Conservation (phyloP, 1,140 invertebrate genomes). For the Calliopsis andreniformis region DNA sequence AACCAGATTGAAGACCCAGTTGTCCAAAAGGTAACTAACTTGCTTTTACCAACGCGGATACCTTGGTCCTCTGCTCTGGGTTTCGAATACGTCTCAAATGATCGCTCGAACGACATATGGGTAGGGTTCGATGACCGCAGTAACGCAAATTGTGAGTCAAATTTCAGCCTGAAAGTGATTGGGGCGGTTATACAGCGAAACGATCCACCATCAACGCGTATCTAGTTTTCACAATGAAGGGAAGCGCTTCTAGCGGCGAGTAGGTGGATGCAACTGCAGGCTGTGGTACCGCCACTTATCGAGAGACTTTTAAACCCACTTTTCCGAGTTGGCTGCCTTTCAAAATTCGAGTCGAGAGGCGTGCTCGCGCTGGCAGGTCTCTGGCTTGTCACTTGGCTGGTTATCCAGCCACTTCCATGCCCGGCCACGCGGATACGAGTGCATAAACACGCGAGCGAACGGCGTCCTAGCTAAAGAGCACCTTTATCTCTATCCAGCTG, state of each 20-base stretch:
- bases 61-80: background rate
- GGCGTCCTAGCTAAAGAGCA: slow-evolving; percentile 80
- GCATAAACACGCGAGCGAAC: slow-evolving; percentile 81
- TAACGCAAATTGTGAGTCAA: background rate
- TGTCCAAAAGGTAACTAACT: slow-evolving; percentile 4
- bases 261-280: slow-evolving; percentile 44
- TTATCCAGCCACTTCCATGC: slow-evolving; percentile 81
- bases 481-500: slow-evolving; percentile 80
- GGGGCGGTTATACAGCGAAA: slow-evolving; percentile 7
- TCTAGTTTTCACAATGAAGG: slow-evolving; percentile 30
- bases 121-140: background rate
- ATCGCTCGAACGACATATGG: background rate
- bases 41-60: background rate
- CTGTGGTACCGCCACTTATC: slow-evolving; percentile 75
- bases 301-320: slow-evolving; percentile 81
- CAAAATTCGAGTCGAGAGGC: slow-evolving; percentile 79
- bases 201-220: slow-evolving; percentile 21
- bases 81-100: background rate
- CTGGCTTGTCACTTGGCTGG: slow-evolving; percentile 81
- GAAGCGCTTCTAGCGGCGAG: slow-evolving; percentile 41
- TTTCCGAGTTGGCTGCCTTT: slow-evolving; percentile 81
- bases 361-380: slow-evolving; percentile 50
- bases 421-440: slow-evolving; percentile 81
- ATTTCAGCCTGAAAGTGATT: slow-evolving; percentile 16
- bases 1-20: slow-evolving; percentile 47